phyloP scores from a whole-genome alignment of 2,113 vertebrate species.

The Plestiodon gilberti region DNA sequence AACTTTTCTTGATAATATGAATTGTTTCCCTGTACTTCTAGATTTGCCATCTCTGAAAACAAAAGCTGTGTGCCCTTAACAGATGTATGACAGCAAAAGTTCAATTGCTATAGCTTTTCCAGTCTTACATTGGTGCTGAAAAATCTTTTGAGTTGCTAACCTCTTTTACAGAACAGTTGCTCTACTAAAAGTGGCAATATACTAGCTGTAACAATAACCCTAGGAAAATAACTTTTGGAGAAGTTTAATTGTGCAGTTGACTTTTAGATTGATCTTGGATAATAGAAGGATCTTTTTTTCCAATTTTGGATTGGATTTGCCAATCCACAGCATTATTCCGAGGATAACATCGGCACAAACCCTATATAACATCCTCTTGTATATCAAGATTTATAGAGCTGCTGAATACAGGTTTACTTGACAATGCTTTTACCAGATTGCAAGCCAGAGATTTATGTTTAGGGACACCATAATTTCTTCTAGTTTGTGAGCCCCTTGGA shows the following conservation, averaged over 20 bases:
- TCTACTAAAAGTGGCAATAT: background rate
- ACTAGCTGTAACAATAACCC: background rate
- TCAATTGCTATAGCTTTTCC: background rate
- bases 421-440: no score
- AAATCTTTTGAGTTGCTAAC: background rate
- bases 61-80: background rate
- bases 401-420: no score
- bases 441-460: no score
- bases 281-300: background rate
- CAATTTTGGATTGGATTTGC: background rate
- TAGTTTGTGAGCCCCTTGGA: no score
- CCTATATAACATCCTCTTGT: no score
- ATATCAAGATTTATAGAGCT: no score
- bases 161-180: background rate
- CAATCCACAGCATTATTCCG: background rate
- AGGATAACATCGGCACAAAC: background rate
- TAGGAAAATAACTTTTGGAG: background rate
- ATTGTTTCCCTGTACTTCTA: background rate
- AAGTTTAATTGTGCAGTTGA: background rate
- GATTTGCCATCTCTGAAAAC: background rate
- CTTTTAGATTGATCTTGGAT: background rate
- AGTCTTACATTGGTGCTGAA: background rate
- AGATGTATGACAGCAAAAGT: background rate
- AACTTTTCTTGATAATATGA: no score
- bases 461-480: no score